Evolutionary conservation across 2,797 vertebrate genomes (phyloP).

Genomic region (Danio aesculapii): DNA sequence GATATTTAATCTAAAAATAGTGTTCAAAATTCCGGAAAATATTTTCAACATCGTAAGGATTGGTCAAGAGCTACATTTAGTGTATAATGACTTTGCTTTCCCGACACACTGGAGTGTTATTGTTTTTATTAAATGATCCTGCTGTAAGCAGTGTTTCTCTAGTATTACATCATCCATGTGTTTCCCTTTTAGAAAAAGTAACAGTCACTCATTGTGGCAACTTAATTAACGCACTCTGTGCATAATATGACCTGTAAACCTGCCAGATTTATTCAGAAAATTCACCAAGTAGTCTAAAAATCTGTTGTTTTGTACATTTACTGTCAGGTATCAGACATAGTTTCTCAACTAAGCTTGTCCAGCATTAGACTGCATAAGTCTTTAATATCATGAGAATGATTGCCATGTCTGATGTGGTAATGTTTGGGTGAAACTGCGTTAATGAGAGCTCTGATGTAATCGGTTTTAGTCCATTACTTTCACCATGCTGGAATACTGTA

Average conservation of each 20-base stretch:
- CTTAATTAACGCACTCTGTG: background rate
- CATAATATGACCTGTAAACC: background rate
- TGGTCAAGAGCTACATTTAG: too few relatives aligned
- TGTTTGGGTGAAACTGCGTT: background rate
- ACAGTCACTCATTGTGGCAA: background rate
- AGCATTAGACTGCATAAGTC: background rate
- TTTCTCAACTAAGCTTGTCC: conserved; percentile 4
- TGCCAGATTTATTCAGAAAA: background rate
- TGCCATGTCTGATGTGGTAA: background rate
- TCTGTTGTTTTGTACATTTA: background rate
- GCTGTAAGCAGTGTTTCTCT: background rate
- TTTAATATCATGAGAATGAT: background rate
- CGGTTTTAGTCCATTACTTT: background rate
- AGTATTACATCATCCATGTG: background rate
- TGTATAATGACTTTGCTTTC: background rate
- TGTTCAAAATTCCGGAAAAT: too few relatives aligned
- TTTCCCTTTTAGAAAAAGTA: background rate
- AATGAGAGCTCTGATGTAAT: background rate
- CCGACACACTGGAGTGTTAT: background rate
- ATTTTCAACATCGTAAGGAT: too few relatives aligned
- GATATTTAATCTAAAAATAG: too few relatives aligned
- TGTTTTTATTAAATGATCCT: background rate
- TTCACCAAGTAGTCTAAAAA: background rate
- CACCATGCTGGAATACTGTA: background rate
- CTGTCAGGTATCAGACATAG: background rate